Evolutionary conservation across 2,888 invertebrate species (phyloP).

Genomic region (Ctenicera cuprea): DNA sequence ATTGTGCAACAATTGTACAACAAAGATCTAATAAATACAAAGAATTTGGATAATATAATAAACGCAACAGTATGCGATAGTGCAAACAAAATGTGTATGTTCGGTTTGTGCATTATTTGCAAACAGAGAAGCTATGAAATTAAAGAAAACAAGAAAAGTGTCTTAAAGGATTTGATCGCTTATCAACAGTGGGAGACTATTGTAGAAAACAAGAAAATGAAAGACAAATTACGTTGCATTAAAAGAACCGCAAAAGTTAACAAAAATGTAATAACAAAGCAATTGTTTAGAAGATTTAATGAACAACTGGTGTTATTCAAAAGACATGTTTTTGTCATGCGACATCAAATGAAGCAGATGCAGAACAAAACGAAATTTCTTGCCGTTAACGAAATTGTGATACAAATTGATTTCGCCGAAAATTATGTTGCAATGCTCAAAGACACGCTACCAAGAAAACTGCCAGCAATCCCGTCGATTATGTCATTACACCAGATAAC

Average conservation of each 20-base stretch:
- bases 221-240: not conserved
- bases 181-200: not conserved
- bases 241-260: not conserved
- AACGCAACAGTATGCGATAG: not conserved
- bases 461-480: too few species aligned
- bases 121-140: not conserved
- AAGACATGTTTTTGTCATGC: not conserved
- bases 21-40: not conserved
- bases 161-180: not conserved
- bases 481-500: too few species aligned
- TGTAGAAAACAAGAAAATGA: not conserved
- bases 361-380: not conserved
- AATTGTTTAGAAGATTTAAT: not conserved
- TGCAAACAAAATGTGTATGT: not conserved
- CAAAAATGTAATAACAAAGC: not conserved
- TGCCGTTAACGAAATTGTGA: conserved; percentile 27
- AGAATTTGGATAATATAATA: not conserved
- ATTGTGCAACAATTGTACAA: not conserved
- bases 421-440: conserved; percentile 35
- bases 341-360: not conserved
- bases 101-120: not conserved
- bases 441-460: too few species aligned
- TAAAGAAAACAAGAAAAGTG: not conserved
- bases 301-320: not conserved
- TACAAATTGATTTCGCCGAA: conserved; percentile 49